phyloP scores from a whole-genome alignment of 2,888 invertebrate species.

The Brachyopa scutellaris region DNA sequence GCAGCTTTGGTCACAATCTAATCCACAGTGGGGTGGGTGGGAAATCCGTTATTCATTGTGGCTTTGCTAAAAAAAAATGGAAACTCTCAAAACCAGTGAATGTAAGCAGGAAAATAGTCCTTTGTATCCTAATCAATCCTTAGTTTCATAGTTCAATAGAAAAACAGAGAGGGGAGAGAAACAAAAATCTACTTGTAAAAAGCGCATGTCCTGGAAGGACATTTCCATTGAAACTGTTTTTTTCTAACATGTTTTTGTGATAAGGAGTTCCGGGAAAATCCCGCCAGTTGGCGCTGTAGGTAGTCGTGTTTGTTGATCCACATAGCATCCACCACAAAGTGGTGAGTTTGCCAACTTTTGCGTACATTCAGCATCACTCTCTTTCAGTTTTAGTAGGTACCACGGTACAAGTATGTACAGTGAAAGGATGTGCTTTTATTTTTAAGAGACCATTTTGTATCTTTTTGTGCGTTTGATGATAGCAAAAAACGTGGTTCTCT shows the following conservation, averaged over 20 bases:
- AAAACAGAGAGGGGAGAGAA: no score
- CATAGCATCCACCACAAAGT: background rate
- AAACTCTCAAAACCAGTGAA: conserved; percentile 15
- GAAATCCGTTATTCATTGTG: conserved; percentile 17
- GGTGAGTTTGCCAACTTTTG: conserved; percentile 63
- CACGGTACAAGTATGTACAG: background rate
- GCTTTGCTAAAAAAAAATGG: background rate
- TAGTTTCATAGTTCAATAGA: background rate
- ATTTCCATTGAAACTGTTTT: conserved; percentile 22
- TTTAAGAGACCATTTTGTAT: conserved; percentile 14
- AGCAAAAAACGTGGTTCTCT: conserved; percentile 44
- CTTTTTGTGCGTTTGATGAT: conserved; percentile 16
- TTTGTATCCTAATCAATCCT: conserved; percentile 17
- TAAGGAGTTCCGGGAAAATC: conserved; percentile 31
- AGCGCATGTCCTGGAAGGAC: conserved; percentile 69
- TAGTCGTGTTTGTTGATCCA: conserved; percentile 51
- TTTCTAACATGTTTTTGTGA: conserved; percentile 46
- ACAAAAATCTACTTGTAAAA: no score
- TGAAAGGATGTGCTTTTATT: background rate
- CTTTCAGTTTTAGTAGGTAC: background rate
- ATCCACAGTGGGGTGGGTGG: no score
- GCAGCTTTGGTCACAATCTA: conserved; percentile 37
- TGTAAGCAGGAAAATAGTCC: conserved; percentile 2
- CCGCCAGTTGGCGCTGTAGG: conserved; percentile 37
- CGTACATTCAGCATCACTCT: conserved; percentile 35